Evolutionary conservation across 2,888 invertebrate species (phyloP).

Genomic region (Cosmia trapezina): DNA sequence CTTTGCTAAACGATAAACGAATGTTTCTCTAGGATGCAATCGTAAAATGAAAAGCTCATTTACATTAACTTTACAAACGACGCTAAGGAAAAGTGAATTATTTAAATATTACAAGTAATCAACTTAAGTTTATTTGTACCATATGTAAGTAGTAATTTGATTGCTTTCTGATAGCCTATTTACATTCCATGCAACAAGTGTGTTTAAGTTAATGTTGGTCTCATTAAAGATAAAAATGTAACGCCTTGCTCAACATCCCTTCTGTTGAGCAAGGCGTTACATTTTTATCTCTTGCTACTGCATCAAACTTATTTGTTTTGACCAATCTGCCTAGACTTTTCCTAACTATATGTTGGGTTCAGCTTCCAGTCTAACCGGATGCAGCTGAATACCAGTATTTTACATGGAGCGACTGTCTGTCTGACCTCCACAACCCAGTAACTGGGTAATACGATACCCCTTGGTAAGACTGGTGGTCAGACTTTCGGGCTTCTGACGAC

Average conservation of each 20-base stretch:
- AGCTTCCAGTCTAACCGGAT: too few relatives aligned
- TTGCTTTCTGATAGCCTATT: constrained; percentile 14
- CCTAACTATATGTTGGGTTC: too few relatives aligned
- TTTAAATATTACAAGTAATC: constrained; percentile 51
- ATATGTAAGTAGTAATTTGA: constrained; percentile 18
- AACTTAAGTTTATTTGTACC: constrained; percentile 34
- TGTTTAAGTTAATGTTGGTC: constrained; percentile 2
- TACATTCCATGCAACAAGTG: constrained; percentile 4
- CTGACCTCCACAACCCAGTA: too few relatives aligned
- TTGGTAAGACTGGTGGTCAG: too few relatives aligned
- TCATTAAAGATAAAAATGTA: constrained; percentile 15
- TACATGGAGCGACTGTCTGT: too few relatives aligned
- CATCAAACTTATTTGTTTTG: neutral
- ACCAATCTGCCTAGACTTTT: too few relatives aligned
- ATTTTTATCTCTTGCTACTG: neutral
- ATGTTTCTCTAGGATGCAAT: constrained; percentile 41
- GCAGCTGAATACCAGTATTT: too few relatives aligned
- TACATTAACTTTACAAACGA: constrained; percentile 46
- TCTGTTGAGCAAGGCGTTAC: constrained; percentile 11
- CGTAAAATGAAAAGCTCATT: constrained; percentile 56
- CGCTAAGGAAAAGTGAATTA: constrained; percentile 49
- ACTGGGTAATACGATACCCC: too few relatives aligned
- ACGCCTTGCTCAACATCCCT: too few relatives aligned
- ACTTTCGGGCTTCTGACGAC: too few relatives aligned
- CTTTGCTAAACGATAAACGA: constrained; percentile 28